Evolutionary conservation across 2,888 invertebrate species (phyloP), one percentile per base, ranked within the genome.

Genomic region (Caenorhabditis wallacei): DNA sequence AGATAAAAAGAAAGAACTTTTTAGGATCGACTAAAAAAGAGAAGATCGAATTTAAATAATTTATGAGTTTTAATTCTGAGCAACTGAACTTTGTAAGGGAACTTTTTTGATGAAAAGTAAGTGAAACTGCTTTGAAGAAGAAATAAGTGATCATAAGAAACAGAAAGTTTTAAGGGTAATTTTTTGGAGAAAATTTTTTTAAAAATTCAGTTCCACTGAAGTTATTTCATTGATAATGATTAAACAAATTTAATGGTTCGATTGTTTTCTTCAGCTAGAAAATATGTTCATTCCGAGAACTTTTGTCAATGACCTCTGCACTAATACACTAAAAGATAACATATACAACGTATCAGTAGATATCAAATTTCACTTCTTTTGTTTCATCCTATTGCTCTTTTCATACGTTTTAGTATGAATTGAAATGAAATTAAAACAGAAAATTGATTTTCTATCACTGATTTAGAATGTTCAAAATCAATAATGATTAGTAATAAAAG

Each of bases 21-120:
- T 61, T 20, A 43, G n/a, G n/a, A n/a, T n/a, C n/a, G n/a, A n/a
- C n/a, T n/a, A n/a, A 46, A 43, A 43, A 43, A 7, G 22, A 43
- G 43, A 26, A 61, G 61, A 61, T 61, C 43, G 43, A 61, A 61
- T 61, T 61, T 26, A 46, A 61, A 61, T 61, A 61, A 61, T 43
- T 61, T 43, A 61, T 61, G 61, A 22, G 20, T 22, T 40, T n/a
- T 22, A 22, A 40, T 30, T 35, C 35, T 3, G 10, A n/a, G 26
- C n/a, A 30, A 8, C 8, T 30, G 26, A 13, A 26, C 0, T 11
- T 24, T 24, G 11, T 7, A 51, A 10, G 51, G 51, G 22, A n/a
- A n/a, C n/a, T n/a, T n/a, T n/a, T n/a, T n/a, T n/a, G n/a, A n/a
- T n/a, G n/a, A n/a, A n/a, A n/a, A n/a, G n/a, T n/a, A n/a, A n/a